These are phyloP conservation scores for Bambusicola thoracicus DNA, from an alignment of 2,113 vertebrate species.

Conservation along the genomic window DNA sequence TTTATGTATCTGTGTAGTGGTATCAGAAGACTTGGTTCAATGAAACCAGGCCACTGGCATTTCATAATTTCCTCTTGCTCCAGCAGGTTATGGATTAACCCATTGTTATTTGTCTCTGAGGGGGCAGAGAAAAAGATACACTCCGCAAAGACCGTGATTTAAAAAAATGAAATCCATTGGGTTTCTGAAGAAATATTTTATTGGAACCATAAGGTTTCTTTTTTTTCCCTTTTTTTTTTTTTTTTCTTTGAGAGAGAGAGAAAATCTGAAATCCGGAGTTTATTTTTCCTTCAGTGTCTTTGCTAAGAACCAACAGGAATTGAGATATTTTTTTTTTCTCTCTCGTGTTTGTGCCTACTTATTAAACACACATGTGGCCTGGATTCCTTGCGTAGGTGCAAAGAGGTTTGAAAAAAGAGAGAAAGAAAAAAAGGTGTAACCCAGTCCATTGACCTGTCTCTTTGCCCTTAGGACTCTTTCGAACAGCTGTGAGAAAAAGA, in stretches of 20 bases:
- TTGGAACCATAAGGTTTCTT: constrained; percentile 77
- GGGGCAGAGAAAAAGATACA: constrained; percentile 55
- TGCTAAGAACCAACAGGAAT: constrained; percentile 78
- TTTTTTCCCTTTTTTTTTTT: background rate
- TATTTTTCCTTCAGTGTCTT: constrained; percentile 80
- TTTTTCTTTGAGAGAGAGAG: constrained; percentile 2
- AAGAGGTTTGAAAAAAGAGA: constrained; percentile 47
- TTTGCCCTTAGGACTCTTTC: constrained; percentile 81
- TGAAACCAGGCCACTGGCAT: constrained; percentile 36
- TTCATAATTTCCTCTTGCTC: constrained; percentile 60
- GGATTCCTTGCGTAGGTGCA: constrained; percentile 76
- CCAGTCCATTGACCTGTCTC: constrained; percentile 79
- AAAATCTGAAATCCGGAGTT: constrained; percentile 79
- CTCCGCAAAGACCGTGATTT: constrained; percentile 32
- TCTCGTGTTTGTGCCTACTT: constrained; percentile 72
- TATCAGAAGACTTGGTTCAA: constrained; percentile 58
- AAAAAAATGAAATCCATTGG: constrained; percentile 23
- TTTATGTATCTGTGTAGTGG: background rate
- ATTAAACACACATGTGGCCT: constrained; percentile 78
- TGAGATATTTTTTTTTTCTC: constrained; percentile 66
- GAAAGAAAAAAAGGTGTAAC: constrained; percentile 66
- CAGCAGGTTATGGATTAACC: constrained; percentile 72
- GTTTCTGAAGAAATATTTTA: constrained; percentile 76
- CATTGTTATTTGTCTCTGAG: constrained; percentile 54
- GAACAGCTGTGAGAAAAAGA: constrained; percentile 82